Percentiles rank a stretch among this genome's conserved stretches.
Evolutionary conservation across 1,140 invertebrate species (phyloP).

Genomic region (Venustaconcha ellipsiformis): DNA sequence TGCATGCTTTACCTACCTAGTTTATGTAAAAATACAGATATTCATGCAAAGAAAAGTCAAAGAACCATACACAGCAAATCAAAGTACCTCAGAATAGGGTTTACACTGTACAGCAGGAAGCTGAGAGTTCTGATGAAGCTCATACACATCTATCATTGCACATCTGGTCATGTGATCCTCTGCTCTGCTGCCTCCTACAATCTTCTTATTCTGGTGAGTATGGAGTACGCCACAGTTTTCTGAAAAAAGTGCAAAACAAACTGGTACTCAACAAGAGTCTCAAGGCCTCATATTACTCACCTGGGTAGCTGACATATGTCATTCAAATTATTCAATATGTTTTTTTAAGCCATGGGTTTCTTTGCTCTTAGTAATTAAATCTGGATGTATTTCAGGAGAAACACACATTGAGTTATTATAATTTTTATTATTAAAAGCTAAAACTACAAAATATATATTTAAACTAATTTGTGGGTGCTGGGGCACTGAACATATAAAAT

Average conservation of each 20-base stretch:
- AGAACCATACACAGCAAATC: neutral
- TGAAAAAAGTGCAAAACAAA: conserved; percentile 21
- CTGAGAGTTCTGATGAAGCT: conserved; percentile 60
- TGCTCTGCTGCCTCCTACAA: conserved; percentile 60
- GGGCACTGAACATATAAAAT: no score
- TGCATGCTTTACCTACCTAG: neutral
- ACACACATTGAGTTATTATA: no score
- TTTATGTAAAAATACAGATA: neutral
- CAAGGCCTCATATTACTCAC: no score
- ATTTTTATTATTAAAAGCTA: no score
- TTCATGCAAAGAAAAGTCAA: neutral
- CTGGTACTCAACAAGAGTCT: no score
- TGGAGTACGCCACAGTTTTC: conserved; percentile 59
- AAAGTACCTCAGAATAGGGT: conserved; percentile 52
- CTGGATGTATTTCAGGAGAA: no score
- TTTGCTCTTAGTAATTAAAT: no score
- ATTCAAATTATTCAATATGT: no score
- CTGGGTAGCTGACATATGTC: no score
- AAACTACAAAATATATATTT: no score
- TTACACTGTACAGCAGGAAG: conserved; percentile 59
- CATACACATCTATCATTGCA: conserved; percentile 65
- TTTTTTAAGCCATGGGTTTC: no score
- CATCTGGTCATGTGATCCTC: conserved; percentile 66
- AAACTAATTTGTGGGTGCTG: no score
- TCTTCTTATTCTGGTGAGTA: conserved; percentile 54